phyloP scores from a whole-genome alignment of 2,888 invertebrate genomes.

The Deilephila elpenor region DNA sequence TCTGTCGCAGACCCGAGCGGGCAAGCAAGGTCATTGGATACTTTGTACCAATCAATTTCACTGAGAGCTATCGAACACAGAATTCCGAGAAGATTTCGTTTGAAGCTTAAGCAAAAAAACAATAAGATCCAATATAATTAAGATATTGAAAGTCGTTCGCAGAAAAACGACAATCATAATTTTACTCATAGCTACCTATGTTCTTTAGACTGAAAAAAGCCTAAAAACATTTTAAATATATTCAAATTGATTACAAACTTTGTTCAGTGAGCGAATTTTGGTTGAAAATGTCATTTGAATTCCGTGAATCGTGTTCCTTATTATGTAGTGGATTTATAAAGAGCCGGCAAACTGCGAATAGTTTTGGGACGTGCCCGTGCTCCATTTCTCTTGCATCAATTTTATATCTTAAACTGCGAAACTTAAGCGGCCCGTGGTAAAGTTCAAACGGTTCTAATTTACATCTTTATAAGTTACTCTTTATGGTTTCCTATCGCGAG shows the following conservation, averaged over 20 bases:
- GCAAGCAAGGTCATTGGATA: not conserved
- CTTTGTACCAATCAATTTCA: not conserved
- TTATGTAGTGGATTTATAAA: slow-evolving; percentile 23
- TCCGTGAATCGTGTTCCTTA: slow-evolving; percentile 10
- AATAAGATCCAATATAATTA: not conserved
- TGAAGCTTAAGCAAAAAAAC: not conserved
- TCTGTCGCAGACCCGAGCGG: not conserved
- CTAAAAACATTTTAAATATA: not conserved
- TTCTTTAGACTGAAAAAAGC: not conserved
- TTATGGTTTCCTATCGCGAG: not conserved
- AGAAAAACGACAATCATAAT: not conserved
- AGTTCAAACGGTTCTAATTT: slow-evolving; percentile 14
- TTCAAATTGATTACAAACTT: slow-evolving; percentile 21
- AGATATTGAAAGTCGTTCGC: not conserved
- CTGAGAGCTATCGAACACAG: not conserved
- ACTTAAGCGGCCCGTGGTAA: slow-evolving; percentile 10
- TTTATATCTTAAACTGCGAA: slow-evolving; percentile 11
- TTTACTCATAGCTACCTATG: not conserved
- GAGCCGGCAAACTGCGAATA: slow-evolving; percentile 23
- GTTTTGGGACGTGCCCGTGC: slow-evolving; percentile 14
- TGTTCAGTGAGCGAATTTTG: not conserved
- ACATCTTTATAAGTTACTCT: slow-evolving; percentile 10
- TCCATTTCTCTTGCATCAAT: slow-evolving; percentile 9
- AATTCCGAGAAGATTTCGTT: not conserved
- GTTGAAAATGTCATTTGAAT: slow-evolving; percentile 8